phyloP scores from a whole-genome alignment of 2,888 invertebrate genomes.

The Mellilla xanthometata region DNA sequence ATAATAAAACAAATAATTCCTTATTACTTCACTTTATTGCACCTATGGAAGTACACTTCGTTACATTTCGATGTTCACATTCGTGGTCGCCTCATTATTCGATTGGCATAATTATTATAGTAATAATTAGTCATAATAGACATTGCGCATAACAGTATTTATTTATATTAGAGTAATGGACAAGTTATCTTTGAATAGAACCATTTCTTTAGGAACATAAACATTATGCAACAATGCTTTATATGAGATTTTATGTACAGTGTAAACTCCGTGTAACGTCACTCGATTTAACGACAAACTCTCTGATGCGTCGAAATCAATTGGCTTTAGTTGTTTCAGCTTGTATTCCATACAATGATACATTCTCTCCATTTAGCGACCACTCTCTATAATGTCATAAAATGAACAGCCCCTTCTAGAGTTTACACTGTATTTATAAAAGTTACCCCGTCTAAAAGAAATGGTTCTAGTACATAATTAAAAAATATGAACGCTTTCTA shows the following conservation, averaged over 20 bases:
- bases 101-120: slow-evolving; percentile 36
- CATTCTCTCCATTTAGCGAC: no score
- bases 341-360: no score
- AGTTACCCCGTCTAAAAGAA: slow-evolving; percentile 9
- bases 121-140: slow-evolving; percentile 32
- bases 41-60: slow-evolving; percentile 80
- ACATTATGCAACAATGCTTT: not conserved
- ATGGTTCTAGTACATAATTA: slow-evolving; percentile 19
- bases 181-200: slow-evolving; percentile 12
- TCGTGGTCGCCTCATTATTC: slow-evolving; percentile 36
- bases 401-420: no score
- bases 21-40: slow-evolving; percentile 76
- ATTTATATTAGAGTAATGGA: slow-evolving; percentile 13
- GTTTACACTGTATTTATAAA: no score
- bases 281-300: no score
- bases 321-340: no score
- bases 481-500: not conserved
- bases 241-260: no score
- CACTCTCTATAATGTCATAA: no score
- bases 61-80: slow-evolving; percentile 66
- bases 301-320: no score
- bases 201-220: slow-evolving; percentile 14
- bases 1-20: slow-evolving; percentile 40
- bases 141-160: slow-evolving; percentile 12
- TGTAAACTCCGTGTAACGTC: no score